phyloP scores from a whole-genome alignment of 2,797 vertebrate genomes.

The Hephaestus fuliginosus region DNA sequence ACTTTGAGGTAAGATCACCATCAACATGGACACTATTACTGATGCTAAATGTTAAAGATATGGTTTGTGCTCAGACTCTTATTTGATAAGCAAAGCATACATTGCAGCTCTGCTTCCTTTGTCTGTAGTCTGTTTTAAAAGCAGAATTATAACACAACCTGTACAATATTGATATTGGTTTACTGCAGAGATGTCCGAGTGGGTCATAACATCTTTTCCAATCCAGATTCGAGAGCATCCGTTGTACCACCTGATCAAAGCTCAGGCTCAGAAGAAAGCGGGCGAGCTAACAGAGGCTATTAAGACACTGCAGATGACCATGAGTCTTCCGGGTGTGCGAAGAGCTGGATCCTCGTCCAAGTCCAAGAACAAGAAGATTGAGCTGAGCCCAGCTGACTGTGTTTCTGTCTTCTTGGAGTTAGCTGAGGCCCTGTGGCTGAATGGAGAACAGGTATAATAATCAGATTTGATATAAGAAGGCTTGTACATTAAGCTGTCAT shows the following conservation, averaged over 20 bases:
- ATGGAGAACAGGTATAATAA: conserved; percentile 91
- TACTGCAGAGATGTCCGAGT: neutral
- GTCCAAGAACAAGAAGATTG: conserved; percentile 86
- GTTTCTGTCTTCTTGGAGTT: conserved; percentile 95
- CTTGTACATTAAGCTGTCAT: neutral
- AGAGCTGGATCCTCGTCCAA: conserved; percentile 85
- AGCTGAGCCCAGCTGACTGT: conserved; percentile 89
- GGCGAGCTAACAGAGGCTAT: conserved; percentile 93
- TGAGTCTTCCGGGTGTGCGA: conserved; percentile 93
- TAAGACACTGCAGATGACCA: conserved; percentile 95
- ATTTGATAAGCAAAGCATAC: neutral
- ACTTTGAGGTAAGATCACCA: conserved; percentile 92
- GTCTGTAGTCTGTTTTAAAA: neutral
- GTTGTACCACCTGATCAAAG: conserved; percentile 96
- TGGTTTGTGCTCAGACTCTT: neutral
- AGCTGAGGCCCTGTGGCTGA: conserved; percentile 93
- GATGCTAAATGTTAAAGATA: conserved; percentile 3
- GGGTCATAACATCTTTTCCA: conserved; percentile 14
- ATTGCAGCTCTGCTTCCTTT: neutral
- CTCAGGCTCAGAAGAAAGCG: conserved; percentile 92
- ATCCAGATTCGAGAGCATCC: conserved; percentile 93
- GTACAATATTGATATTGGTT: neutral
- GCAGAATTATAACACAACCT: neutral
- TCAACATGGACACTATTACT: conserved; percentile 12
- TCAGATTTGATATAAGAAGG: neutral